These are phyloP conservation scores for Cyanoliseus patagonus DNA, from an alignment of 2,113 vertebrate species.

Conservation along the genomic window DNA sequence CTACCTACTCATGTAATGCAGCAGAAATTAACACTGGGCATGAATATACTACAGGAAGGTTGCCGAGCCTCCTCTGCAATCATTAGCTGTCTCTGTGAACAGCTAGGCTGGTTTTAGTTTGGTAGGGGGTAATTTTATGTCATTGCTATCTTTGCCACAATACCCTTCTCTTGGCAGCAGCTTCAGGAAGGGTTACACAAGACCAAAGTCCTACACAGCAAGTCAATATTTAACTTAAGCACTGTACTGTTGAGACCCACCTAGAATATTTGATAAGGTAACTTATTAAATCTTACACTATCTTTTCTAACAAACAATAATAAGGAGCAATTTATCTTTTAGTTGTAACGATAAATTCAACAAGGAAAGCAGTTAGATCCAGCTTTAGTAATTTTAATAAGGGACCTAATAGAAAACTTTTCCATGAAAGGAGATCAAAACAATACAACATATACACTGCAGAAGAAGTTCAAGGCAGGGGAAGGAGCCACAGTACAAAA, in stretches of 20 bases:
- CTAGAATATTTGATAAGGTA: background rate
- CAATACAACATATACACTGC: background rate
- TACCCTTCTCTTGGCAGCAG: background rate
- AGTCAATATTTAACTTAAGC: conserved; percentile 55
- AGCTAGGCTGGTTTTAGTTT: background rate
- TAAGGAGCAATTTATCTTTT: background rate
- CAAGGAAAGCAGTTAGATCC: background rate
- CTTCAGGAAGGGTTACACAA: background rate
- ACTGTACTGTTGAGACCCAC: background rate
- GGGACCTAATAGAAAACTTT: background rate
- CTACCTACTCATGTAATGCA: background rate
- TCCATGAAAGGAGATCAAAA: background rate
- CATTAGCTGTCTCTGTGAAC: too few relatives aligned
- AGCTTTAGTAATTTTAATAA: background rate
- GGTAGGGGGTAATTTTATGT: background rate
- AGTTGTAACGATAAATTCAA: background rate
- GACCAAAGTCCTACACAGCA: conserved; percentile 23
- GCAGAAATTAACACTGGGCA: background rate
- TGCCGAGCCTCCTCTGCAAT: background rate
- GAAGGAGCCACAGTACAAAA: background rate
- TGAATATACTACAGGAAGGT: rapidly evolving
- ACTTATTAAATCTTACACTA: background rate
- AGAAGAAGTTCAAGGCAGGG: background rate
- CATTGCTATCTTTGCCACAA: background rate
- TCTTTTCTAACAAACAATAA: background rate